These are phyloP conservation scores for Listrodromus nycthemerus DNA, from an alignment of 2,888 invertebrate genomes.

Conservation along the genomic window DNA sequence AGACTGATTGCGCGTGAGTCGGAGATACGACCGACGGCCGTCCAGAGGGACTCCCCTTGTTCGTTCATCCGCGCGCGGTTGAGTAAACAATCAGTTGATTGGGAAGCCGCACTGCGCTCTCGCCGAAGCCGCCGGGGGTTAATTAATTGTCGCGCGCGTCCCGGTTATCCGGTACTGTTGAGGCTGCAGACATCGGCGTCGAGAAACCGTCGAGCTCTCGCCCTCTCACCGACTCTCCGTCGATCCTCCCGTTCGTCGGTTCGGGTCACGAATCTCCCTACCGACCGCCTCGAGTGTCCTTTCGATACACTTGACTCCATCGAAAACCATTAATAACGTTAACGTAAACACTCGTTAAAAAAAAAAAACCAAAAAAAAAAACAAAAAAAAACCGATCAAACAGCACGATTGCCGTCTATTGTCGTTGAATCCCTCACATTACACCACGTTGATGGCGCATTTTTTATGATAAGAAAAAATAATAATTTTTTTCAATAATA, in stretches of 20 bases:
- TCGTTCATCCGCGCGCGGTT: constrained; percentile 24
- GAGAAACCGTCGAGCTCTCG: constrained; percentile 9
- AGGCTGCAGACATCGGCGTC: constrained; percentile 25
- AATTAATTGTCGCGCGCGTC: constrained; percentile 61
- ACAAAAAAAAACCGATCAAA: background rate
- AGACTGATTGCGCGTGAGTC: constrained; percentile 60
- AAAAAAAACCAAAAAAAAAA: background rate
- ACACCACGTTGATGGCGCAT: constrained; percentile 1
- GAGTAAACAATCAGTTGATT: constrained; percentile 65
- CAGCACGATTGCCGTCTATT: background rate
- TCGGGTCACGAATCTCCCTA: constrained; percentile 17
- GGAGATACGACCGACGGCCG: constrained; percentile 25
- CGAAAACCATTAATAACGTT: constrained; percentile 9
- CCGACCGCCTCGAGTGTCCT: background rate
- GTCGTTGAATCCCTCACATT: background rate
- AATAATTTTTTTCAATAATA: background rate
- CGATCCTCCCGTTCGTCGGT: constrained; percentile 6
- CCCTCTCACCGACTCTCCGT: background rate
- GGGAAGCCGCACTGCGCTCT: constrained; percentile 55
- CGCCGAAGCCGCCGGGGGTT: constrained; percentile 56
- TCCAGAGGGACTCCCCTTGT: constrained; percentile 18
- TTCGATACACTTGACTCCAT: background rate
- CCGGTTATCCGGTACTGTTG: constrained; percentile 41
- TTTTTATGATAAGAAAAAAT: background rate
- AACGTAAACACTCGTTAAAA: background rate